These are phyloP conservation scores for Threskiornis aethiopicus DNA, from an alignment of 2,797 vertebrate species.

Conservation along the genomic window DNA sequence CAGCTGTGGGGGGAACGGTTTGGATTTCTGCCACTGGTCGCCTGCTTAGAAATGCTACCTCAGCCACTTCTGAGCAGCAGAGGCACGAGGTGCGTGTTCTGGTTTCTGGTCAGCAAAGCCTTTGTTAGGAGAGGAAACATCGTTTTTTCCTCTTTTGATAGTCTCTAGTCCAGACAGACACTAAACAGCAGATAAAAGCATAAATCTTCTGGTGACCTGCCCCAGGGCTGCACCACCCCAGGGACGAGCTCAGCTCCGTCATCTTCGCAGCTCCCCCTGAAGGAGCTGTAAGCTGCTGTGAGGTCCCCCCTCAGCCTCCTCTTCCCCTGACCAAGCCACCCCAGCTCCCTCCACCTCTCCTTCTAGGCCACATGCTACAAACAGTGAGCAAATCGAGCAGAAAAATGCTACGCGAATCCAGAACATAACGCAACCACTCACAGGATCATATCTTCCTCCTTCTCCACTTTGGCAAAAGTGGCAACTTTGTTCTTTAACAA, in stretches of 20 bases:
- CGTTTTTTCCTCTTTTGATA: not conserved
- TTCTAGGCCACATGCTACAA: not conserved
- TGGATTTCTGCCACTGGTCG: not conserved
- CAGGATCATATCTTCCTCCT: conserved; percentile 97
- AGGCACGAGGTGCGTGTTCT: fast-evolving
- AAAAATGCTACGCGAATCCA: fast-evolving
- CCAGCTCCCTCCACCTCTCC: not conserved
- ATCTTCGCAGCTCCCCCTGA: not conserved
- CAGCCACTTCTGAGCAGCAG: not conserved
- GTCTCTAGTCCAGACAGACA: not conserved
- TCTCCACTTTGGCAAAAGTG: conserved; percentile 97
- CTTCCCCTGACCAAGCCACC: not conserved
- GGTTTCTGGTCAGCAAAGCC: not conserved
- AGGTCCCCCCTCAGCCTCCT: not conserved
- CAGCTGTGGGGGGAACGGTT: not conserved
- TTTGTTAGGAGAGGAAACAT: not conserved
- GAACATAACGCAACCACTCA: conserved; percentile 72
- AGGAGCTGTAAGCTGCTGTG: not conserved
- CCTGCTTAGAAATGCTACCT: not conserved
- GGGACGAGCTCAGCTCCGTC: not conserved
- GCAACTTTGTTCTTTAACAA: conserved; percentile 97
- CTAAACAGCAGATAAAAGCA: not conserved
- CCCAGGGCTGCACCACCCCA: not conserved
- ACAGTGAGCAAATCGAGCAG: not conserved
- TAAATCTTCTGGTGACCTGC: not conserved